phyloP scores from a whole-genome alignment of 2,888 invertebrate genomes.

The Tachina grossa region DNA sequence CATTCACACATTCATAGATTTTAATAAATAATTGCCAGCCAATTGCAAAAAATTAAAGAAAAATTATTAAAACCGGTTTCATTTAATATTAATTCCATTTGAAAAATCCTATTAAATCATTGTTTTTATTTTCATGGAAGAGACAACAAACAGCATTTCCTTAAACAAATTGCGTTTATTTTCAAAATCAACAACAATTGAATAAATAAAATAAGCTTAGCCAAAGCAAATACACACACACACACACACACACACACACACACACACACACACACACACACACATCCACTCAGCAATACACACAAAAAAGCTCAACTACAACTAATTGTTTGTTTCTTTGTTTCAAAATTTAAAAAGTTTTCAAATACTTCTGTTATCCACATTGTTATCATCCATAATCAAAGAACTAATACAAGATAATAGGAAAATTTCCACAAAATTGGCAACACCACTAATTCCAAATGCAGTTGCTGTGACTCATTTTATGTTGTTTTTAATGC shows the following conservation, averaged over 20 bases:
- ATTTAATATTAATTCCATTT: slow-evolving; percentile 27
- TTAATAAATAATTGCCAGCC: slow-evolving; percentile 6
- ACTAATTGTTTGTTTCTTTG: not conserved
- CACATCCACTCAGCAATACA: not conserved
- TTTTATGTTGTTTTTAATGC: too few relatives aligned
- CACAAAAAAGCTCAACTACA: slow-evolving; percentile 41
- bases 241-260: not conserved
- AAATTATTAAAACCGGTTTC: slow-evolving; percentile 50
- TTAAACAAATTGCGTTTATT: slow-evolving; percentile 58
- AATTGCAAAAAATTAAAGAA: slow-evolving; percentile 8
- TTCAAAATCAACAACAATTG: slow-evolving; percentile 44
- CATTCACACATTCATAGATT: not conserved
- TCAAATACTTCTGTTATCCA: too few relatives aligned
- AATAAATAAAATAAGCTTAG: slow-evolving; percentile 18
- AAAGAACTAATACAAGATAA: too few relatives aligned
- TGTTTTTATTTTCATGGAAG: slow-evolving; percentile 30
- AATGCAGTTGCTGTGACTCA: too few relatives aligned
- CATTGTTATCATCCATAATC: too few relatives aligned
- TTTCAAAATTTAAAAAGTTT: too few relatives aligned
- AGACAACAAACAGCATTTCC: slow-evolving; percentile 50
- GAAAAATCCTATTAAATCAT: slow-evolving; percentile 50
- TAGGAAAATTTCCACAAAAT: too few relatives aligned
- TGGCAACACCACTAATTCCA: too few relatives aligned
- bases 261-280: not conserved
- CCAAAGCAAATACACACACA: not conserved